Evolutionary conservation across 64 coral and sea anemone species (phyloP).

Genomic region (Dendronephthya gigantea): DNA sequence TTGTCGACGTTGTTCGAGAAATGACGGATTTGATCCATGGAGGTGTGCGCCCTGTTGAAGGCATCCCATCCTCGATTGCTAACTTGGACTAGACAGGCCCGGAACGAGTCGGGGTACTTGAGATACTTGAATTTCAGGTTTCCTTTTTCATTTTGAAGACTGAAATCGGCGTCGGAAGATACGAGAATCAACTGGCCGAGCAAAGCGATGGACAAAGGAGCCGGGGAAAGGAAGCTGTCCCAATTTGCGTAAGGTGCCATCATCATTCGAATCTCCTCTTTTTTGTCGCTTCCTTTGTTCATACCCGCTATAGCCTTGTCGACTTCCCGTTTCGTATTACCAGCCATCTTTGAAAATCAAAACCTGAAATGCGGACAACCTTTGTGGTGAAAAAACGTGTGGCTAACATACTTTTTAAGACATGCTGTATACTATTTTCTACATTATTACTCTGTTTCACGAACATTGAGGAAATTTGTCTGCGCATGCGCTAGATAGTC

Average conservation of each 20-base stretch:
- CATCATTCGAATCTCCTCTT: slow-evolving; percentile 34
- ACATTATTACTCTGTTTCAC: too few relatives aligned
- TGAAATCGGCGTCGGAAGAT: slow-evolving; percentile 44
- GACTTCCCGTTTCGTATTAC: not conserved
- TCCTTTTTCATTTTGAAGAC: slow-evolving; percentile 30
- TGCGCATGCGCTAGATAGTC: too few relatives aligned
- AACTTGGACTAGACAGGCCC: slow-evolving; percentile 53
- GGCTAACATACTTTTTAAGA: too few relatives aligned
- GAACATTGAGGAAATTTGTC: too few relatives aligned
- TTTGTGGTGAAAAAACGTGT: too few relatives aligned
- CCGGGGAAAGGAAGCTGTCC: slow-evolving; percentile 35
- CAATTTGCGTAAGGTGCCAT: slow-evolving; percentile 39
- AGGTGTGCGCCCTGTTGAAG: slow-evolving; percentile 38
- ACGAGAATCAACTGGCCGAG: slow-evolving; percentile 47
- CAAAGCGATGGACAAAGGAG: slow-evolving; percentile 37
- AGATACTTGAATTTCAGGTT: slow-evolving; percentile 17
- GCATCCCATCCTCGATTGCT: slow-evolving; percentile 37
- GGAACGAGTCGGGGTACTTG: slow-evolving; percentile 46
- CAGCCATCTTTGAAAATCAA: not conserved
- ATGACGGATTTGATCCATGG: slow-evolving; percentile 51
- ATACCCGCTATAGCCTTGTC: slow-evolving; percentile 27
- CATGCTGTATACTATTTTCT: too few relatives aligned
- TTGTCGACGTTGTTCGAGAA: slow-evolving; percentile 26
- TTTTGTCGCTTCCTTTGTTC: slow-evolving; percentile 36
- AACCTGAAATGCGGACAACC: not conserved